Evolutionary conservation across 2,888 invertebrate genomes (phyloP).

Genomic region (Drosophila borealis): DNA sequence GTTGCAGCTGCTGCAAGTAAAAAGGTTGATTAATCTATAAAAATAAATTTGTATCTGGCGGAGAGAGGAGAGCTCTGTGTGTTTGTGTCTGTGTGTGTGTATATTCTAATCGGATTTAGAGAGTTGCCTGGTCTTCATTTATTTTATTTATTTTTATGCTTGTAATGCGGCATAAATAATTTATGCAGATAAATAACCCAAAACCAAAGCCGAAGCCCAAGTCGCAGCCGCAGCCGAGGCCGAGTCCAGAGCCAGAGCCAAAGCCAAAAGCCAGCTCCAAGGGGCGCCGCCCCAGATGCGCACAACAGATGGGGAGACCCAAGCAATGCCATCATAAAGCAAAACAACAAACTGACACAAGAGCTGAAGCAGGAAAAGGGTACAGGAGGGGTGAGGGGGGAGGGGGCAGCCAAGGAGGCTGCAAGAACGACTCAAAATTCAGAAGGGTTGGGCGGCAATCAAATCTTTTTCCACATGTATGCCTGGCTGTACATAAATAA

Average conservation of each 20-base stretch:
- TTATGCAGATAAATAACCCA: constrained; percentile 80
- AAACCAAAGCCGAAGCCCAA: constrained; percentile 37
- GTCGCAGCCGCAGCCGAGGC: constrained; percentile 11
- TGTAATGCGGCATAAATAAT: constrained; percentile 84
- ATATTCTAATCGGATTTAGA: constrained; percentile 80
- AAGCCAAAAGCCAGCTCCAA: constrained; percentile 42
- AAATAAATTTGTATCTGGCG: constrained; percentile 74
- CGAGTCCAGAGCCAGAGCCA: constrained; percentile 21
- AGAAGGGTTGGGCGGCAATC: constrained; percentile 62
- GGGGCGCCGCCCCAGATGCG: constrained; percentile 56
- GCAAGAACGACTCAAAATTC: constrained; percentile 42
- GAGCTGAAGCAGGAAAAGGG: constrained; percentile 1
- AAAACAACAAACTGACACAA: constrained; percentile 51
- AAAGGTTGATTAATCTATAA: constrained; percentile 79
- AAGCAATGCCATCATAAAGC: constrained; percentile 64
- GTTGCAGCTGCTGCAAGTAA: constrained; percentile 51
- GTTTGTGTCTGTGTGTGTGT: constrained; percentile 19
- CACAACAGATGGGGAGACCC: constrained; percentile 24
- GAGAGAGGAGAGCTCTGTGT: not conserved
- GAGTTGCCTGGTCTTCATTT: constrained; percentile 69
- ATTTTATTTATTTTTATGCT: constrained; percentile 81
- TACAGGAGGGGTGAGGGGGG: not conserved
- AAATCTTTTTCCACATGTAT: constrained; percentile 43
- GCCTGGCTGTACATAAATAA: not conserved
- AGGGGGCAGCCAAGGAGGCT: constrained; percentile 3